Evolutionary conservation across 2,888 invertebrate genomes (phyloP).

Genomic region (Zonitis immaculata): DNA sequence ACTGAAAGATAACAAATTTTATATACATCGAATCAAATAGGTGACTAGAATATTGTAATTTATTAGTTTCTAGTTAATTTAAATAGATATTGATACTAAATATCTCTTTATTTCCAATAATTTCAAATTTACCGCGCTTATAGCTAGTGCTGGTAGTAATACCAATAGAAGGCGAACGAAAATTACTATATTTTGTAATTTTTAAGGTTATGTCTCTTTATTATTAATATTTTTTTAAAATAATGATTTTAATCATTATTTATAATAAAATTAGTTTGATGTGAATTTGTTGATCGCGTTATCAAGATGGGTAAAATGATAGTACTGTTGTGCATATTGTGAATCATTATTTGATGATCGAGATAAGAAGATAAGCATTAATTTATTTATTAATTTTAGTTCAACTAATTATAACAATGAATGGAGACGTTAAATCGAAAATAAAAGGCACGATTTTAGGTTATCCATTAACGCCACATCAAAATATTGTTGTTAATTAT

Average conservation of each 20-base stretch:
- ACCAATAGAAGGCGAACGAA: neutral
- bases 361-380: neutral
- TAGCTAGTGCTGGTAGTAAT: too few relatives aligned
- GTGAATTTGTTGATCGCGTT: too few relatives aligned
- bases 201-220: neutral
- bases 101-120: neutral
- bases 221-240: neutral
- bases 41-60: neutral
- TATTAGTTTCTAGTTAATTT: neutral
- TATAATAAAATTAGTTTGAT: neutral
- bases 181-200: neutral
- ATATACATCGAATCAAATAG: slow-evolving; percentile 46
- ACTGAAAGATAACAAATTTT: slow-evolving; percentile 54
- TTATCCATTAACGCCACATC: slow-evolving; percentile 44
- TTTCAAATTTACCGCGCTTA: neutral
- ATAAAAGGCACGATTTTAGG: slow-evolving; percentile 35
- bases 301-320: too few relatives aligned
- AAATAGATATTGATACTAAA: neutral
- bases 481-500: slow-evolving; percentile 52
- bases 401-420: neutral
- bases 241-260: neutral
- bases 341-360: neutral
- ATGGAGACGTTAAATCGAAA: neutral
- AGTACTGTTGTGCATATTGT: too few relatives aligned
- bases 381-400: neutral